Percentiles rank a stretch among this genome's conserved stretches.
phyloP scores from a whole-genome alignment of 2,888 invertebrate species.

The Philereme vetulata region DNA sequence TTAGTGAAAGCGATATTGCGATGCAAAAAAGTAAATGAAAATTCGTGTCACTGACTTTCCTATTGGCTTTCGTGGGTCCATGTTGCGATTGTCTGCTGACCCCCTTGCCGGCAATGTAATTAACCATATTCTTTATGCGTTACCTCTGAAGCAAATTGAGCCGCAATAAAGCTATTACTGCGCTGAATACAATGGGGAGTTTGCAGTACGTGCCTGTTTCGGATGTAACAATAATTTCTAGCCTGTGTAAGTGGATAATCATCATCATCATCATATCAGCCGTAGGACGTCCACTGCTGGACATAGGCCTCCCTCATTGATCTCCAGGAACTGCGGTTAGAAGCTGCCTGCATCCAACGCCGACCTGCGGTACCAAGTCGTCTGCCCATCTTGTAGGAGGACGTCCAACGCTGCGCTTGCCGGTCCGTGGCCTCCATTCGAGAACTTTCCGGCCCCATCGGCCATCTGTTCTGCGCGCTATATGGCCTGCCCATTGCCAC shows the following conservation, averaged over 20 bases:
- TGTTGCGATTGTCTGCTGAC: constrained; percentile 60
- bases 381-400: too few relatives aligned
- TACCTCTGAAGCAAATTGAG: constrained; percentile 34
- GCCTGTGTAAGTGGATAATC: constrained; percentile 34
- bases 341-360: too few relatives aligned
- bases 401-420: too few relatives aligned
- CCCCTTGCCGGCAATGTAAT: constrained; percentile 49
- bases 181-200: constrained; percentile 43
- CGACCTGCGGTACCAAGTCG: too few relatives aligned
- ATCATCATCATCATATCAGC: too few relatives aligned
- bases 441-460: too few relatives aligned
- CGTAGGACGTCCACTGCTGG: too few relatives aligned
- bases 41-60: constrained; percentile 80
- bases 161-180: constrained; percentile 42
- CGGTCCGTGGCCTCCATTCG: too few relatives aligned
- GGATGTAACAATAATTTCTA: constrained; percentile 42
- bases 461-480: too few relatives aligned
- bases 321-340: too few relatives aligned
- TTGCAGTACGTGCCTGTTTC: constrained; percentile 46
- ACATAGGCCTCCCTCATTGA: too few relatives aligned
- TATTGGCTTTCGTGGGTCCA: constrained; percentile 62
- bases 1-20: constrained; percentile 79
- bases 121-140: constrained; percentile 37
- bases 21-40: constrained; percentile 79
- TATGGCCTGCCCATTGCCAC: too few relatives aligned